A percentile compares a stretch with the other conserved stretches of the same genome.
These are phyloP conservation scores for Muscicapa comitata DNA, from an alignment of 2,797 vertebrate genomes.

Conservation along the genomic window DNA sequence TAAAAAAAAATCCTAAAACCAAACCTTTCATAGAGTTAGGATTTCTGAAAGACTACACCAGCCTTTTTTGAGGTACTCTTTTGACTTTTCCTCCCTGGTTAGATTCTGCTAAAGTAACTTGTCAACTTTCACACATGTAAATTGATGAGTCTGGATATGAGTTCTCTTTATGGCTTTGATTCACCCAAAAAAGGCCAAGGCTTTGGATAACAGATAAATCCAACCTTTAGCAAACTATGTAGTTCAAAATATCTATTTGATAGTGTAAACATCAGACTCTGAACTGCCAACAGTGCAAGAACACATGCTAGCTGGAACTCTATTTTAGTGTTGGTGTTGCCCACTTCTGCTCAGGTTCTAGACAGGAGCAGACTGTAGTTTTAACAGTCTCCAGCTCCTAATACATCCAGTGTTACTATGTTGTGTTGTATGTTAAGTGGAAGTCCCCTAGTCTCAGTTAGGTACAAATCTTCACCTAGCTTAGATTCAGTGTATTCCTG, in stretches of 20 bases:
- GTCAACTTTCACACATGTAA: neutral
- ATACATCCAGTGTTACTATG: accelerated
- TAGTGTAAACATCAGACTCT: neutral
- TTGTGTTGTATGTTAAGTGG: neutral
- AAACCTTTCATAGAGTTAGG: neutral
- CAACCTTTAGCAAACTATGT: neutral
- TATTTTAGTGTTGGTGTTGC: neutral
- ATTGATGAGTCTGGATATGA: no score
- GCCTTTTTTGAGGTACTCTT: neutral
- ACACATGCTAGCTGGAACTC: neutral
- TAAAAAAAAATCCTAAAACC: neutral
- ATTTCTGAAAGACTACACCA: neutral
- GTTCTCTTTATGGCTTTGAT: neutral
- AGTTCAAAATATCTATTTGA: neutral
- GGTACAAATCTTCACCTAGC: neutral
- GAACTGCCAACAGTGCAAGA: neutral
- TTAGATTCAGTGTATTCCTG: neutral
- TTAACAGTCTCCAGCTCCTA: neutral
- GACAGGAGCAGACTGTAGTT: neutral
- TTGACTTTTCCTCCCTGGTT: neutral
- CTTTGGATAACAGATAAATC: neutral
- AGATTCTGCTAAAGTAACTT: neutral
- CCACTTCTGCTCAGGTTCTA: neutral
- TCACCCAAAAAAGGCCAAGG: neutral
- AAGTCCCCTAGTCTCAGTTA: neutral